A percentile compares a stretch with the other conserved stretches of the same genome.
These are phyloP conservation scores for Drosophila subpulchrella DNA, from an alignment of 1,140 invertebrate genomes.

Conservation along the genomic window DNA sequence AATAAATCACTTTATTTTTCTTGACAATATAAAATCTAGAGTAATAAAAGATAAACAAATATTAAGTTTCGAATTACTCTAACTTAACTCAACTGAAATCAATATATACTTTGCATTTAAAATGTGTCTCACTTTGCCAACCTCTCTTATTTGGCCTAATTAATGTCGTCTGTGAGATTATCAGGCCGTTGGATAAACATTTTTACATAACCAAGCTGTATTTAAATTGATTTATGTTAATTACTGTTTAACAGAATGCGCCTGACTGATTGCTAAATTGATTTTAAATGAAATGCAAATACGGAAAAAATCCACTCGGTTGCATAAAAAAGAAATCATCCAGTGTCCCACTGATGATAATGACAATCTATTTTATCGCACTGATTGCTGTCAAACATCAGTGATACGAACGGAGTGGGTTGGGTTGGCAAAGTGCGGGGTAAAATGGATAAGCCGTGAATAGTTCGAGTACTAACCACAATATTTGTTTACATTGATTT, in stretches of 20 bases:
- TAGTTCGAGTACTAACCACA: conserved; percentile 35
- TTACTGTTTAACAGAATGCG: conserved; percentile 78
- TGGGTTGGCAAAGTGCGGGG: background rate
- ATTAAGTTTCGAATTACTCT: background rate
- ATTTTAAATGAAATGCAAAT: conserved; percentile 77
- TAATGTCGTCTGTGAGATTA: conserved; percentile 41
- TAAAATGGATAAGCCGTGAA: conserved; percentile 1
- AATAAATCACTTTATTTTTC: too few species aligned
- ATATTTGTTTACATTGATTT: conserved; percentile 34
- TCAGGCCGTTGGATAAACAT: conserved; percentile 60
- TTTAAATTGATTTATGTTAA: conserved; percentile 79
- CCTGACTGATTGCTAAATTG: conserved; percentile 73
- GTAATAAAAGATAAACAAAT: too few species aligned
- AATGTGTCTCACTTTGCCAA: background rate
- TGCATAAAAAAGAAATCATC: conserved; percentile 38
- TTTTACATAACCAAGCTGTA: conserved; percentile 49
- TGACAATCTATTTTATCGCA: conserved; percentile 51
- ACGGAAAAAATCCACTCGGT: conserved; percentile 34
- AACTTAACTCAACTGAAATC: conserved; percentile 5
- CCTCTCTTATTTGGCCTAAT: conserved; percentile 47
- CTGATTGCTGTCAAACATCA: conserved; percentile 61
- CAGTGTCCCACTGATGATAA: conserved; percentile 45
- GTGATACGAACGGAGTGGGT: conserved; percentile 1
- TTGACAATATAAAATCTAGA: too few species aligned
- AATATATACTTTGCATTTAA: conserved; percentile 5